Evolutionary conservation across 2,797 vertebrate species (phyloP), one percentile per base, ranked within the genome.

Genomic region (Orientallactaga sibirica): DNA sequence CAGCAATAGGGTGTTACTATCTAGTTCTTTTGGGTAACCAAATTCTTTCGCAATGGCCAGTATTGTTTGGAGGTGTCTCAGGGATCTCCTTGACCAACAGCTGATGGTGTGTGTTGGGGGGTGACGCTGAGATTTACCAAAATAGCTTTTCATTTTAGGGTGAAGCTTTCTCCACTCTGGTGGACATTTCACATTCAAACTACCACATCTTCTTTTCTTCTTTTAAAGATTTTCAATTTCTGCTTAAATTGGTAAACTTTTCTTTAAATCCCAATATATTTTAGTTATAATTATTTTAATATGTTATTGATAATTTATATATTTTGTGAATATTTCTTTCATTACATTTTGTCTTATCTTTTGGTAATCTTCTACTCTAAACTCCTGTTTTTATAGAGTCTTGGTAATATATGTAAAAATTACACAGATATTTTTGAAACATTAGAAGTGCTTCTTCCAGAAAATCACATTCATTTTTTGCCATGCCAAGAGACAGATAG

Each of bases 221-320:
- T 70, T 73, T 62, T 16, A 41, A 66, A 81, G 10, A 2, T 75
- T 24, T 24, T 83, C 58, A 79, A 11, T 75, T 83, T 74, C 20
- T 78, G 16, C 10, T 5, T 20, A 78, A 86, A 19, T 68, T 89
- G 22, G 1, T 41, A 1, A 66, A 43, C 2, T 62, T 92, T 25
- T 55, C 37, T 84, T 93, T 84, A 77, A 77, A 85, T 61, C 27
- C 27, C 68, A 79, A 12, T 27, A n/a, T 43, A 84, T 55, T 86
- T 84, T 78, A 87, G 74, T 70, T 4, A 19, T 24, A 86, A 85
- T 62, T 81, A 88, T 82, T 89, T 86, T 77, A 76, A 64, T 11
- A 85, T 76, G 81, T 71, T 16, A 64, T 1, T 55, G 24, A 41
- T 82, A 20, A 83, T 76, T 71, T 78, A 68, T 61, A 48, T 79